Percentiles rank a stretch among this genome's conserved stretches.
phyloP scores from a whole-genome alignment of 2,797 vertebrate species.

The Acrossocheilus fasciatus region DNA sequence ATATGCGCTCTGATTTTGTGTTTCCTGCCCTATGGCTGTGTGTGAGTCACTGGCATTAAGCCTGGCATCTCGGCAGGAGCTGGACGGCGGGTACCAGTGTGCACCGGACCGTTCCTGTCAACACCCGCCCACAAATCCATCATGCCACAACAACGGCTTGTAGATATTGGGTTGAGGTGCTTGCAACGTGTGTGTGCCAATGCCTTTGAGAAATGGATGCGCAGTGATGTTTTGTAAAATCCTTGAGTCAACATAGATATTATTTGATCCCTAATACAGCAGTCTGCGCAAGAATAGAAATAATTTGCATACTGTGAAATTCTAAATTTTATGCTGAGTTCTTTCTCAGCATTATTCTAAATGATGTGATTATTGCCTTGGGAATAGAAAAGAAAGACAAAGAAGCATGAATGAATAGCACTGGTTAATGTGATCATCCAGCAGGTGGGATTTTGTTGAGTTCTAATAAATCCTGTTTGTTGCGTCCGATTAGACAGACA shows the following conservation, averaged over 20 bases:
- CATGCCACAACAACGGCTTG: slow-evolving; percentile 4
- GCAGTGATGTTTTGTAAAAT: slow-evolving; percentile 22
- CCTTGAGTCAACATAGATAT: slow-evolving; percentile 30
- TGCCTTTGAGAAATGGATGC: slow-evolving; percentile 27
- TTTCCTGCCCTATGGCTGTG: slow-evolving; percentile 36
- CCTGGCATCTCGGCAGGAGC: slow-evolving; percentile 48
- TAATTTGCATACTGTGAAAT: slow-evolving; percentile 42
- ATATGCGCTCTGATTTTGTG: slow-evolving; percentile 44
- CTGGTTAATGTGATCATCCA: slow-evolving; percentile 14
- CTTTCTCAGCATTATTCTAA: slow-evolving; percentile 12
- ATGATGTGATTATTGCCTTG: slow-evolving; percentile 8
- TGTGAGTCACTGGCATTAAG: slow-evolving; percentile 37
- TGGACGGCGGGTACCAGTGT: slow-evolving; percentile 16
- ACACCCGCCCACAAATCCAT: slow-evolving; percentile 21
- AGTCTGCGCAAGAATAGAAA: not conserved
- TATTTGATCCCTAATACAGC: not conserved
- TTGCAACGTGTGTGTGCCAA: slow-evolving; percentile 1
- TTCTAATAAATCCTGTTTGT: slow-evolving; percentile 30
- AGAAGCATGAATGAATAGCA: not conserved
- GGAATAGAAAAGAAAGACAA: slow-evolving; percentile 12
- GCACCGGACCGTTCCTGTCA: slow-evolving; percentile 35
- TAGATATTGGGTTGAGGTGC: slow-evolving; percentile 3
- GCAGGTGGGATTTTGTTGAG: slow-evolving; percentile 9
- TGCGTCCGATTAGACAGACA: not conserved
- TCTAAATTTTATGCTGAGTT: slow-evolving; percentile 7